Base-by-base conservation (phyloP, 2,113 vertebrate species). In the Penelope pileata region DNA sequence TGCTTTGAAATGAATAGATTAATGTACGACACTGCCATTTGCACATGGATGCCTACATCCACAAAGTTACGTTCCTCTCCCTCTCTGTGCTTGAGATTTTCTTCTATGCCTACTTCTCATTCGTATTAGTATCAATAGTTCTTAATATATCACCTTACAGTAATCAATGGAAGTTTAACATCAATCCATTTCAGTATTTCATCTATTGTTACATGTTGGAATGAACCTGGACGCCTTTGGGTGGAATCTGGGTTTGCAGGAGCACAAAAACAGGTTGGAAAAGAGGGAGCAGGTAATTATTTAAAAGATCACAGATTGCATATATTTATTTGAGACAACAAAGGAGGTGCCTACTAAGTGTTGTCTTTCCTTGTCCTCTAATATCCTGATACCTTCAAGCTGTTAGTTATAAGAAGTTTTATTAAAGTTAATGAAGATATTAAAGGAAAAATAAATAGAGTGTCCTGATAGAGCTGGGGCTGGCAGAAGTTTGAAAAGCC, bases 151-250 rank as follows among this genome's bases (percentile, higher is more conserved):
- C 80, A 84, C 67, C 51, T 72, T 76, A 16, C 56, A 91, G 86
- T 82, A 91, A 94, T 97, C 97, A 94, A 93, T 94, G 83, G 50
- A 94, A 97, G 82, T 91, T 97, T 88, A 96, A 95, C 86, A 89
- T 88, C 91, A 90, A 90, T 96, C 95, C 72, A 18, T 63, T 93
- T 48, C 70, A 94, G 38, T 26, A 53, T 79, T 79, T 70, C 66
- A 89, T 59, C 42, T 92, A 81, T 88, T 91, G 80, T 90, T 83
- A 91, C 38, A 80, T 27, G 42, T 62, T 63, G 66, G 69, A 93
- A 92, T 47, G 79, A 93, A 72, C 78, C 79, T 96, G 91, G 92
- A 72, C 95, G 88, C 42, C 80, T 90, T 94, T 86, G 34, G 53
- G 40, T 79, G 69, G 73, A 68, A 93, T 90, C 79, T 75, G 32